Percentiles rank a stretch among this genome's conserved stretches.
These are phyloP conservation scores for Phyllostomus discolor DNA, from an alignment of 2,113 vertebrate genomes.

Conservation along the genomic window DNA sequence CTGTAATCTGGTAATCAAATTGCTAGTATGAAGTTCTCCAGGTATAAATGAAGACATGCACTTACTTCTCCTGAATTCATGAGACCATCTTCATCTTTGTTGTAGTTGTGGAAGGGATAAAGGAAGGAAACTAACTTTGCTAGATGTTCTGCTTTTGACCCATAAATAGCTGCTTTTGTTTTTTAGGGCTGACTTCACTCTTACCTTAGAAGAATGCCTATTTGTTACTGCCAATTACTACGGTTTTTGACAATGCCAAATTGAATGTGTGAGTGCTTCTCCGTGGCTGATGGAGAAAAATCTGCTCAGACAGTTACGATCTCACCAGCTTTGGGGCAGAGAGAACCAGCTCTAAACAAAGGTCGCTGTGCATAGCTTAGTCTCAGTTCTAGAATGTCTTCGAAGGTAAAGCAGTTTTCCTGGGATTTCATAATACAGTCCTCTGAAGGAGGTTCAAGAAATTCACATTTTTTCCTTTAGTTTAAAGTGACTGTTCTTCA, in stretches of 20 bases:
- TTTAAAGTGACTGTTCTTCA: conserved; percentile 1
- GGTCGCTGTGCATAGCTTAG: not conserved
- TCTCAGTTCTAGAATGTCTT: not conserved
- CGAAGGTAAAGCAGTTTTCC: not conserved
- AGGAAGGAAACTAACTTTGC: not conserved
- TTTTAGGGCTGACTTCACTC: not conserved
- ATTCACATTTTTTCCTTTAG: not conserved
- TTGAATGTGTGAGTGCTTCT: not conserved
- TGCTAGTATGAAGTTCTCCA: not conserved
- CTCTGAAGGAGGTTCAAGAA: conserved; percentile 36
- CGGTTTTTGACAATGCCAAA: not conserved
- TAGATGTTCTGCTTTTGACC: not conserved
- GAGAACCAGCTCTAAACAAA: not conserved
- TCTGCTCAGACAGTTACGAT: not conserved
- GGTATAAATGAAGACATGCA: not conserved
- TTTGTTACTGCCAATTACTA: not conserved
- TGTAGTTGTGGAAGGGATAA: not conserved
- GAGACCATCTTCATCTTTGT: not conserved
- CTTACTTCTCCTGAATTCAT: not conserved
- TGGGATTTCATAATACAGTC: not conserved
- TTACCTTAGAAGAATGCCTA: not conserved
- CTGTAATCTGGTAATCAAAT: not conserved
- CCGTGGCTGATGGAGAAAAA: not conserved
- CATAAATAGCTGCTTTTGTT: not conserved
- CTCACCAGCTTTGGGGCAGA: not conserved